Evolutionary conservation across 2,888 invertebrate species (phyloP).

Genomic region (Lumbricus terrestris): DNA sequence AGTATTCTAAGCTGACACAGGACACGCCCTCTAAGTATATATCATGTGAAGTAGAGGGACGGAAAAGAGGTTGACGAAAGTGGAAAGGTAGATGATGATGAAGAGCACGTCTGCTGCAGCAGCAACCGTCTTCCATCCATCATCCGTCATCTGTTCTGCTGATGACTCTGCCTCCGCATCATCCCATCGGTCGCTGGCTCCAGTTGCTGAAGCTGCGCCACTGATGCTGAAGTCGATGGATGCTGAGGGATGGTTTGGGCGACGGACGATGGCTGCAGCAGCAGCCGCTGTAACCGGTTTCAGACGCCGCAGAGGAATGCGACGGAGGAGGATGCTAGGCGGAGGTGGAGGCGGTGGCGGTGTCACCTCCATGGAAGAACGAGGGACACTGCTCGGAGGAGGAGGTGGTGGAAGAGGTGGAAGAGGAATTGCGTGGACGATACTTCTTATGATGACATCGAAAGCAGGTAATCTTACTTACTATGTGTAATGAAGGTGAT

Average conservation of each 20-base stretch:
- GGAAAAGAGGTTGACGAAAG: not conserved
- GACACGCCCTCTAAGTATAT: not conserved
- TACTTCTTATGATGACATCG: not conserved
- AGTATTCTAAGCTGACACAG: not conserved
- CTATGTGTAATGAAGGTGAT: too few relatives aligned
- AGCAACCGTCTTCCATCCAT: not conserved
- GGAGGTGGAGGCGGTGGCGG: too few relatives aligned
- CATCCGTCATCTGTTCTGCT: not conserved
- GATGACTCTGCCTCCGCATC: not conserved
- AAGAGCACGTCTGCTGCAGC: not conserved
- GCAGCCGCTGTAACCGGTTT: not conserved
- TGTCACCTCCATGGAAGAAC: not conserved
- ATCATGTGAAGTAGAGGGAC: not conserved
- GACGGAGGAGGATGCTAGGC: not conserved
- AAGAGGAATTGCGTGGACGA: not conserved
- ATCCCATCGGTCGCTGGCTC: not conserved
- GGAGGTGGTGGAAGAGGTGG: too few relatives aligned
- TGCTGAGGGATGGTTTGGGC: not conserved
- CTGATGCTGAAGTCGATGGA: not conserved
- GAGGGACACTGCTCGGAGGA: not conserved
- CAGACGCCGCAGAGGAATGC: conserved; percentile 3
- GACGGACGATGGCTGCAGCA: too few relatives aligned
- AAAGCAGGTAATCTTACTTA: not conserved
- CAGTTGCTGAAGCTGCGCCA: not conserved
- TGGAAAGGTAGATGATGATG: conserved; percentile 3